Conservation (phyloP, 2,888 invertebrate genomes). For the Pandemis cinnamomeana region DNA sequence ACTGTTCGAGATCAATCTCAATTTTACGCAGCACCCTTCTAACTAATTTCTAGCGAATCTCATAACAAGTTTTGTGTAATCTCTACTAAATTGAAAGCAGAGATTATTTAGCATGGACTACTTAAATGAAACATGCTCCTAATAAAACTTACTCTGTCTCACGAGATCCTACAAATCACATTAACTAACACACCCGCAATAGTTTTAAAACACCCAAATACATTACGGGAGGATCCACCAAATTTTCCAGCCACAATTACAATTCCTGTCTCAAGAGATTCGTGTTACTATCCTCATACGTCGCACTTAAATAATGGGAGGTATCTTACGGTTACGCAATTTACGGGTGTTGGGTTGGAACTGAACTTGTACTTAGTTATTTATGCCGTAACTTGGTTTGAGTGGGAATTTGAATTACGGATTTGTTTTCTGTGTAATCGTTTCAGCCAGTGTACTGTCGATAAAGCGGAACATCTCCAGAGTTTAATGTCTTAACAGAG, state of each 20-base stretch:
- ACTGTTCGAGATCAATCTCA: conserved; percentile 2
- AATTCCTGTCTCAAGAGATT: conserved; percentile 42
- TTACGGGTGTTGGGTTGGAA: conserved; percentile 38
- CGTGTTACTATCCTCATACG: conserved; percentile 33
- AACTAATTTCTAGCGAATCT: not conserved
- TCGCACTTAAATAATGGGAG: conserved; percentile 40
- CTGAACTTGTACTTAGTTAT: conserved; percentile 31
- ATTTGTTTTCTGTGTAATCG: conserved; percentile 32
- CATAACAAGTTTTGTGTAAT: not conserved
- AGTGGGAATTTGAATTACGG: conserved; percentile 31
- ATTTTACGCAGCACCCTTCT: conserved; percentile 4
- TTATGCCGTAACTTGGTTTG: conserved; percentile 17
- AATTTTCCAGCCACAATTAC: conserved; percentile 41
- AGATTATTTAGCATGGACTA: conserved; percentile 5
- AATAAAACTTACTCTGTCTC: conserved; percentile 16
- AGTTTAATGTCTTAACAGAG: conserved; percentile 55
- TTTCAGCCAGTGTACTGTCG: conserved; percentile 43
- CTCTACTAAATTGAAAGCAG: not conserved
- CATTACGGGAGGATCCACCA: conserved; percentile 31
- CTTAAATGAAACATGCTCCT: not conserved
- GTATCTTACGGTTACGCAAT: conserved; percentile 36
- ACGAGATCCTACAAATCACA: conserved; percentile 26
- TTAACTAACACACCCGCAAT: conserved; percentile 34
- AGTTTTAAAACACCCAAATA: conserved; percentile 39
- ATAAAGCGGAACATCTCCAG: conserved; percentile 44